Evolutionary conservation across 23 tunicate genomes (phyloP).

Genomic region (Trididemnum clinides): DNA sequence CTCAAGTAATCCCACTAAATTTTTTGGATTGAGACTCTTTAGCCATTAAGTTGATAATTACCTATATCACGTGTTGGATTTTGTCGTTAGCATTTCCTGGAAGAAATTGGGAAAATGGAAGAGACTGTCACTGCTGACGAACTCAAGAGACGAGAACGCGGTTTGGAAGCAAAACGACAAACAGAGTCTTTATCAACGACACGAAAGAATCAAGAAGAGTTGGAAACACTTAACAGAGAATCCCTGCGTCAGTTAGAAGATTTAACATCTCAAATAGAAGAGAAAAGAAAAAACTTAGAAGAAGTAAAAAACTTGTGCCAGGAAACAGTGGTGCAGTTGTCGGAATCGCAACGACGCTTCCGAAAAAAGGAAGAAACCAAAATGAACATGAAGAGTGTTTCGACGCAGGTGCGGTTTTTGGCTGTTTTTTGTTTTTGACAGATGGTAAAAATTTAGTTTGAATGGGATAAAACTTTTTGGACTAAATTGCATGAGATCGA

Average conservation of each 20-base stretch:
- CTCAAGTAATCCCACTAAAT: no score
- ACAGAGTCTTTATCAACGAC: neutral
- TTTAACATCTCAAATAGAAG: no score
- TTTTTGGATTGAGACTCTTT: no score
- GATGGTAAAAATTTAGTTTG: no score
- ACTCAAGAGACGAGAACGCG: neutral
- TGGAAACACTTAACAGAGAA: neutral
- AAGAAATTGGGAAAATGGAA: neutral
- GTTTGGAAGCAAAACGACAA: neutral
- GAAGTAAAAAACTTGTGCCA: no score
- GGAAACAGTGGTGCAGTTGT: neutral
- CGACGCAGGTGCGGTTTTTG: neutral
- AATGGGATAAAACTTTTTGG: no score
- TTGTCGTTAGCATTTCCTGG: neutral
- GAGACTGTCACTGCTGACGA: neutral
- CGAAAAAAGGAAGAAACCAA: constrained; percentile 25
- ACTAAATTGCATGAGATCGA: no score
- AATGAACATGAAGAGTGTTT: neutral
- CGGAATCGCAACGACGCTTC: neutral
- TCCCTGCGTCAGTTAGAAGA: neutral
- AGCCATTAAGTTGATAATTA: no score
- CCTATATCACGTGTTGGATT: neutral
- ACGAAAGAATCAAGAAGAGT: no score
- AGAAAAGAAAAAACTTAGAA: no score
- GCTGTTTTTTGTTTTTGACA: no score